phyloP scores from a whole-genome alignment of 2,888 invertebrate genomes.

The Linyphia triangularis region DNA sequence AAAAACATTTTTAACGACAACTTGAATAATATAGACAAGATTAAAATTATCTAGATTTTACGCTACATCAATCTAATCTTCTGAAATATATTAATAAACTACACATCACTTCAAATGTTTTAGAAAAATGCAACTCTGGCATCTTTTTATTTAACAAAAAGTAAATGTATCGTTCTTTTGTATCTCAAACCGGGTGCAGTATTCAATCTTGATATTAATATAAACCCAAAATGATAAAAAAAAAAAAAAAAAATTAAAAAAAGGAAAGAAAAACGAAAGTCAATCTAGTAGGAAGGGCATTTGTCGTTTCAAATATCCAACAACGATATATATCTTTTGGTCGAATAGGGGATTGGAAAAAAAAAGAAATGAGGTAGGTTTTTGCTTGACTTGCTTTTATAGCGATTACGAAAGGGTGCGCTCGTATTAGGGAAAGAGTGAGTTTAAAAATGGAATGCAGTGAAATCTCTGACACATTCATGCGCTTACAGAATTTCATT shows the following conservation, averaged over 20 bases:
- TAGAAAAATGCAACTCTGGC: not conserved
- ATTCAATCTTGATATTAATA: slow-evolving; percentile 27
- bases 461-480: slow-evolving; percentile 40
- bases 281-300: slow-evolving; percentile 43
- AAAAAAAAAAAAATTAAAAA: slow-evolving; percentile 2
- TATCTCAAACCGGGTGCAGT: slow-evolving; percentile 14
- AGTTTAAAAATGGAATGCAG: slow-evolving; percentile 28
- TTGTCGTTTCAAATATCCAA: slow-evolving; percentile 48
- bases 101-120: not conserved
- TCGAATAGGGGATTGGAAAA: slow-evolving; percentile 50
- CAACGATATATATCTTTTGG: slow-evolving; percentile 43
- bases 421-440: not conserved
- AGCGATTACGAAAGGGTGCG: slow-evolving; percentile 25
- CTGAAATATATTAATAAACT: not conserved
- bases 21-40: too few relatives aligned
- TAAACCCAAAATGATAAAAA: slow-evolving; percentile 28
- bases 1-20: too few relatives aligned
- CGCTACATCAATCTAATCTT: not conserved
- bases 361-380: slow-evolving; percentile 18
- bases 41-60: not conserved
- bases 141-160: not conserved
- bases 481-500: slow-evolving; percentile 33
- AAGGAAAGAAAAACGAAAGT: slow-evolving; percentile 7
- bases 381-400: slow-evolving; percentile 48
- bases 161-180: not conserved